Base-by-base conservation (phyloP, 2,113 vertebrate genomes). In the Takifugu bimaculatus region DNA sequence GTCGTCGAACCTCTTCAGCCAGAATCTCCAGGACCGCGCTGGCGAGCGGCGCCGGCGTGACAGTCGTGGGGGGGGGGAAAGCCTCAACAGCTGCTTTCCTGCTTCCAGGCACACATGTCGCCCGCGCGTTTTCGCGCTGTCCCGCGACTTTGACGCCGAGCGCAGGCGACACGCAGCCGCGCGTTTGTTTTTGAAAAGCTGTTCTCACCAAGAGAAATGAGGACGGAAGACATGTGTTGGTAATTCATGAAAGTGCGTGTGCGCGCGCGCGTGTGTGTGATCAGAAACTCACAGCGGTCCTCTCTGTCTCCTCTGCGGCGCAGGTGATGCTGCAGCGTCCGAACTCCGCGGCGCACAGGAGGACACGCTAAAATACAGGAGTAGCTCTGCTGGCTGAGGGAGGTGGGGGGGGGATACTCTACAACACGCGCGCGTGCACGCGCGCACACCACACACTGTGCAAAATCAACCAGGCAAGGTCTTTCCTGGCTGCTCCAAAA, bases 401-500 rank as follows among this genome's bases (percentile, higher is more conserved):
- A 26, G 54, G 26, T 14, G n/a, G 9, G 26, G 28, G 20, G 15
- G 13, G 5, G 35, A 6, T 5, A 44, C 4, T 45, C 5, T 6
- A 6, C 15, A n/a, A 35, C 0, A 48, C 12, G 2, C 44, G 44
- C 12, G 44, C 10, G 12, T 10, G 44, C 29, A 6, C 29, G 12
- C 44, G 42, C 42, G 42, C 42, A 13, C 42, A 43, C 42, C 44
- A 56, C 54, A 59, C 60, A 49, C 54, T 59, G 64, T 26, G 42
- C 32, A 60, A 63, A 20, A 50, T 52, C 27, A 65, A 1, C 54
- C 58, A 43, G 50, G 62, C 49, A 51, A 52, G 60, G 62, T 68
- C 66, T 68, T 50, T 52, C 54, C 70, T 26, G 44, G 48, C 63
- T 65, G 70, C 29, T 74, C 62, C 49, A 47, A 39, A 56, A 50